A percentile compares a stretch with the other conserved stretches of the same genome.
Evolutionary conservation across 2,797 vertebrate species (phyloP).

Genomic region (Tenualosa thibaudeaui): DNA sequence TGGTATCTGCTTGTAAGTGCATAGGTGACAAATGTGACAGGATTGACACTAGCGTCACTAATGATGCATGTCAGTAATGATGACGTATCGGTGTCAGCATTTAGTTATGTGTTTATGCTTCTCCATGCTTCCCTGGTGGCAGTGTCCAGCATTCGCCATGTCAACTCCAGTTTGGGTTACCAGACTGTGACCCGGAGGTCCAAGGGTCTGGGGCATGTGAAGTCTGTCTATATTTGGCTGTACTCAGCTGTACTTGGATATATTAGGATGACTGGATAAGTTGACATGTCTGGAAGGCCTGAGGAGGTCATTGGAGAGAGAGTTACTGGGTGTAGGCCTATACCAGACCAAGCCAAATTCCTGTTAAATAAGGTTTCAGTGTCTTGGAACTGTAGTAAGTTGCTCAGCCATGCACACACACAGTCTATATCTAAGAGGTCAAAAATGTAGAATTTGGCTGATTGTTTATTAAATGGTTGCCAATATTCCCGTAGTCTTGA

Average conservation of each 20-base stretch:
- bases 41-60: not conserved
- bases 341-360: not conserved
- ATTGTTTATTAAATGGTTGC: not conserved
- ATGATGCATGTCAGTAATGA: not conserved
- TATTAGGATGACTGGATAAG: not conserved
- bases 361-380: not conserved
- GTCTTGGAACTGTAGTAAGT: not conserved
- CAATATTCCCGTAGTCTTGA: not conserved
- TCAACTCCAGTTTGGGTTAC: not conserved
- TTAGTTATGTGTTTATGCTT: not conserved
- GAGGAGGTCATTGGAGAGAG: not conserved
- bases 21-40: not conserved
- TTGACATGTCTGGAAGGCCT: not conserved
- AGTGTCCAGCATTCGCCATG: not conserved
- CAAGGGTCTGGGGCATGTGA: not conserved
- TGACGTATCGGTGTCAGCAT: not conserved
- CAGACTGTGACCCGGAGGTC: not conserved
- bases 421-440: not conserved
- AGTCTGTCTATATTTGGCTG: slow-evolving; percentile 2
- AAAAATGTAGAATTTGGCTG: not conserved
- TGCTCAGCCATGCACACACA: not conserved
- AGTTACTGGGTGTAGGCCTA: not conserved
- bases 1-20: not conserved
- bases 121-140: not conserved
- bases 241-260: slow-evolving; percentile 11